A percentile compares a stretch with the other conserved stretches of the same genome.
phyloP scores from a whole-genome alignment of 2,113 vertebrate genomes.

The Hippocampus zosterae region DNA sequence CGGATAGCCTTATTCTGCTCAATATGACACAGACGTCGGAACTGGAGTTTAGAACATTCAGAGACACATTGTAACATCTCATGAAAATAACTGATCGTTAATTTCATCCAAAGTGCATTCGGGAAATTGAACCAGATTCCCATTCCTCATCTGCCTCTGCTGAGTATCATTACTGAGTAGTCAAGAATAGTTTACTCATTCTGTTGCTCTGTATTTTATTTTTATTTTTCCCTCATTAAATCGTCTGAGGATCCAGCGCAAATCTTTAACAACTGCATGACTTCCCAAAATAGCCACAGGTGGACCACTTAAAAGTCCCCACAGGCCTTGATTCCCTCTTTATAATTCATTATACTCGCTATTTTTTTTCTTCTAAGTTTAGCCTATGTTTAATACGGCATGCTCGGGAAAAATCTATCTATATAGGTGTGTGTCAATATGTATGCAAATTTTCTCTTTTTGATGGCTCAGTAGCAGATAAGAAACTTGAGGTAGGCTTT shows the following conservation, averaged over 20 bases:
- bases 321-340: conserved; percentile 33
- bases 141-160: background rate
- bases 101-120: background rate
- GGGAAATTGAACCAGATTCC: background rate
- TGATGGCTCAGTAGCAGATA: conserved; percentile 26
- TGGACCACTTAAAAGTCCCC: conserved; percentile 8
- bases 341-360: conserved; percentile 40
- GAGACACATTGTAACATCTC: background rate
- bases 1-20: too few relatives aligned
- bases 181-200: background rate
- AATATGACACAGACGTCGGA: too few relatives aligned
- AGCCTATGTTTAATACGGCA: conserved; percentile 15
- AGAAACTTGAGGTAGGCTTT: conserved; percentile 45
- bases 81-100: background rate
- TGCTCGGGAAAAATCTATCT: conserved; percentile 36
- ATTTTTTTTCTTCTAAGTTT: conserved; percentile 18
- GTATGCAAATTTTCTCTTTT: conserved; percentile 69
- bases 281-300: conserved; percentile 6
- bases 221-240: background rate
- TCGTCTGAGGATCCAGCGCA: background rate
- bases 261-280: conserved; percentile 17
- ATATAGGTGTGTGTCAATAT: conserved; percentile 71
- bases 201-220: background rate
- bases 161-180: background rate
- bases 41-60: too few relatives aligned